Percentiles rank a stretch among this genome's conserved stretches.
Evolutionary conservation across 2,797 vertebrate genomes (phyloP).

Genomic region (Pyrocephalus nanus): DNA sequence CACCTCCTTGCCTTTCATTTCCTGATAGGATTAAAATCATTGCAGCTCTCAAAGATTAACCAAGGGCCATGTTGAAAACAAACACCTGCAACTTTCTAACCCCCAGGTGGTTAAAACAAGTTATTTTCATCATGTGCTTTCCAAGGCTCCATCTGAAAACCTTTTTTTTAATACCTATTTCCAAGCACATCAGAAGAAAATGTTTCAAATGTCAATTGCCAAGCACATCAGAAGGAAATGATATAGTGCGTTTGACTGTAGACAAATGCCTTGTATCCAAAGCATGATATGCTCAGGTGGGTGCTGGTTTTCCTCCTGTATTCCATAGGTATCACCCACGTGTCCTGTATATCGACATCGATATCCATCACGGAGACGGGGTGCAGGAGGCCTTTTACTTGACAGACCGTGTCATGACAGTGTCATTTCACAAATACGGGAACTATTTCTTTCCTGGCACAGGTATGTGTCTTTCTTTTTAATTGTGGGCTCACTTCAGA

Average conservation of each 20-base stretch:
- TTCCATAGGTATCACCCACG: constrained; percentile 89
- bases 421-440: constrained; percentile 98
- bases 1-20: not conserved
- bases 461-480: constrained; percentile 72
- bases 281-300: rapidly evolving
- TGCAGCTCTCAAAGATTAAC: not conserved
- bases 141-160: not conserved
- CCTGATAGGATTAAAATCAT: not conserved
- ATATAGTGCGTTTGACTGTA: not conserved
- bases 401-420: constrained; percentile 97
- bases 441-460: constrained; percentile 99
- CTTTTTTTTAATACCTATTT: not conserved
- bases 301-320: not conserved
- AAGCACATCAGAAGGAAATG: not conserved
- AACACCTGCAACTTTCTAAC: not conserved
- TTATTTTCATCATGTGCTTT: not conserved
- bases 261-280: rapidly evolving
- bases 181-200: not conserved
- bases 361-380: constrained; percentile 96
- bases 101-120: not conserved
- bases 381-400: constrained; percentile 99
- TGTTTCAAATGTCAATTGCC: not conserved
- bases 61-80: not conserved
- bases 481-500: not conserved
- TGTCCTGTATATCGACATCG: constrained; percentile 98